These are phyloP conservation scores for Argyresthia goedartella DNA, from an alignment of 2,888 invertebrate genomes.

Conservation along the genomic window DNA sequence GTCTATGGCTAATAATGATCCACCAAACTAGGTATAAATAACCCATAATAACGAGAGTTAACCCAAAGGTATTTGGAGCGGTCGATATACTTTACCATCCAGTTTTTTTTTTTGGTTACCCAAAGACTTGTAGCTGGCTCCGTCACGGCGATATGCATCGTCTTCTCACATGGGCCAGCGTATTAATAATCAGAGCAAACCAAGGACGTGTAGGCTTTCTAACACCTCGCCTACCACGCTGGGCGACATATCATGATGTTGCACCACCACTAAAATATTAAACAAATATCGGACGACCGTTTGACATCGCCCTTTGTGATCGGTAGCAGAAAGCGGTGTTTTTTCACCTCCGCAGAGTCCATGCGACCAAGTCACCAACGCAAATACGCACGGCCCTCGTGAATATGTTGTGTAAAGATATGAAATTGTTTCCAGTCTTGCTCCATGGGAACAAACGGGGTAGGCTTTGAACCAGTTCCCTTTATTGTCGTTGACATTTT, in stretches of 20 bases:
- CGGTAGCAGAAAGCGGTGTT: conserved; percentile 25
- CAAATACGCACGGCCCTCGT: conserved; percentile 49
- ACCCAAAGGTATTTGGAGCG: too few species aligned
- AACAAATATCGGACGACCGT: conserved; percentile 46
- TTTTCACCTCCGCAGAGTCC: too few species aligned
- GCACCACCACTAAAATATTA: conserved; percentile 42
- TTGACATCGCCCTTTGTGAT: conserved; percentile 34
- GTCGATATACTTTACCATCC: too few species aligned
- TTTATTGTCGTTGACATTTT: conserved; percentile 3
- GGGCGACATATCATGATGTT: conserved; percentile 35
- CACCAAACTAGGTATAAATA: too few species aligned
- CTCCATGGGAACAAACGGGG: conserved; percentile 46
- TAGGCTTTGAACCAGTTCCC: conserved; percentile 10
- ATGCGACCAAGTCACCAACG: conserved; percentile 40
- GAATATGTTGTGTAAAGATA: conserved; percentile 64
- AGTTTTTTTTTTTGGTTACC: too few species aligned
- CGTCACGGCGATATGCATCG: too few species aligned
- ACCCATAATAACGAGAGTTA: too few species aligned
- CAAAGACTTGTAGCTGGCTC: too few species aligned
- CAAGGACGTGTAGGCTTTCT: conserved; percentile 10
- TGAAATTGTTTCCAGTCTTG: conserved; percentile 58
- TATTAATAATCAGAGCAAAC: conserved; percentile 30
- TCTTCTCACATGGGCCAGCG: conserved; percentile 13
- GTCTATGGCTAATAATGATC: too few species aligned
- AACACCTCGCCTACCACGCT: conserved; percentile 37